Conservation (phyloP, 2,113 vertebrate species). For the Pollachius pollachius region DNA sequence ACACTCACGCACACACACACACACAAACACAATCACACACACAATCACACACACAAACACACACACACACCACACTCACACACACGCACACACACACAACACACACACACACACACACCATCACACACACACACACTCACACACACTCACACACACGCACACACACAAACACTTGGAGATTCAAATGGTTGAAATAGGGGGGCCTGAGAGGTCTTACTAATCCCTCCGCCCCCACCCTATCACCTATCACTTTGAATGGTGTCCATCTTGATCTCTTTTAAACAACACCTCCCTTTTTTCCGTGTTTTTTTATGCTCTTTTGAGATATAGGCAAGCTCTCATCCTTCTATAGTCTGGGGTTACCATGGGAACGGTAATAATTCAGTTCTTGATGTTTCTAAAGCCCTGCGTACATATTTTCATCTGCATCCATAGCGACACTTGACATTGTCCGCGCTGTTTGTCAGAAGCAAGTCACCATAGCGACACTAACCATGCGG, state of each 20-base stretch:
- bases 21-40: too few relatives aligned
- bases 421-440: conserved; percentile 70
- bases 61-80: too few relatives aligned
- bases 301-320: conserved; percentile 42
- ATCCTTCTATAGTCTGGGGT: conserved; percentile 60
- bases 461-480: conserved; percentile 68
- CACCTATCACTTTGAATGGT: conserved; percentile 3
- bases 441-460: conserved; percentile 67
- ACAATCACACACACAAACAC: too few relatives aligned
- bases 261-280: conserved; percentile 37
- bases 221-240: neutral
- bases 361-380: conserved; percentile 73
- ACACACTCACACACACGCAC: neutral
- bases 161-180: neutral
- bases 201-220: neutral
- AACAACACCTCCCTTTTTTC: conserved; percentile 12
- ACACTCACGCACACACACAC: too few relatives aligned
- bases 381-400: conserved; percentile 70
- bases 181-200: neutral
- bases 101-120: too few relatives aligned
- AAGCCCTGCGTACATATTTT: conserved; percentile 65
- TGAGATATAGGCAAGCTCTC: conserved; percentile 52
- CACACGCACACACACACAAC: too few relatives aligned
- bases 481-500: conserved; percentile 62
- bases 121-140: too few relatives aligned